Conservation (phyloP, 2,888 invertebrate species). For the Halictus ligatus region DNA sequence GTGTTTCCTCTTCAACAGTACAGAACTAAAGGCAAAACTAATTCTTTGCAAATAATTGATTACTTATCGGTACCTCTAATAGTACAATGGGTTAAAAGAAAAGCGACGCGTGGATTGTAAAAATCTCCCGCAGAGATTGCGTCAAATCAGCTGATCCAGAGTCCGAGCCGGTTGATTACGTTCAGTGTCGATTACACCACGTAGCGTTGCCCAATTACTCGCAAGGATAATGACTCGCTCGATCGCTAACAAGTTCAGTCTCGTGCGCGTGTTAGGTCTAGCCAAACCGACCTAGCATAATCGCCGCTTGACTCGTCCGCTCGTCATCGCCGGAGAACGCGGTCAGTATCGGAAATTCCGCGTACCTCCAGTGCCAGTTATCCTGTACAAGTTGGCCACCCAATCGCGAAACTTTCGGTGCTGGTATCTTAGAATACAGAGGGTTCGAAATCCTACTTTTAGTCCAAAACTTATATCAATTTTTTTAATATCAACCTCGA, state of each 20-base stretch:
- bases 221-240: conserved; percentile 1
- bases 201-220: not conserved
- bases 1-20: too few relatives aligned
- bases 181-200: not conserved
- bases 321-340: not conserved
- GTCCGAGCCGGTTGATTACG: not conserved
- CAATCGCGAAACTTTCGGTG: not conserved
- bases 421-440: too few relatives aligned
- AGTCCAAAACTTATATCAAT: too few relatives aligned
- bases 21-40: too few relatives aligned
- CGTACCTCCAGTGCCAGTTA: not conserved
- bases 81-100: too few relatives aligned
- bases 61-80: too few relatives aligned
- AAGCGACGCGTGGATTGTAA: not conserved
- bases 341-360: not conserved
- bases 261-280: not conserved
- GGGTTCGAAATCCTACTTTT: too few relatives aligned
- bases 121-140: not conserved
- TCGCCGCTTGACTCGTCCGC: not conserved
- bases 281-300: not conserved
- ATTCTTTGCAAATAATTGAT: too few relatives aligned
- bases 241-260: conserved; percentile 1
- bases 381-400: not conserved
- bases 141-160: not conserved
- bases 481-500: too few relatives aligned